phyloP scores from a whole-genome alignment of 2,113 vertebrate genomes.

The Odocoileus virginianus region DNA sequence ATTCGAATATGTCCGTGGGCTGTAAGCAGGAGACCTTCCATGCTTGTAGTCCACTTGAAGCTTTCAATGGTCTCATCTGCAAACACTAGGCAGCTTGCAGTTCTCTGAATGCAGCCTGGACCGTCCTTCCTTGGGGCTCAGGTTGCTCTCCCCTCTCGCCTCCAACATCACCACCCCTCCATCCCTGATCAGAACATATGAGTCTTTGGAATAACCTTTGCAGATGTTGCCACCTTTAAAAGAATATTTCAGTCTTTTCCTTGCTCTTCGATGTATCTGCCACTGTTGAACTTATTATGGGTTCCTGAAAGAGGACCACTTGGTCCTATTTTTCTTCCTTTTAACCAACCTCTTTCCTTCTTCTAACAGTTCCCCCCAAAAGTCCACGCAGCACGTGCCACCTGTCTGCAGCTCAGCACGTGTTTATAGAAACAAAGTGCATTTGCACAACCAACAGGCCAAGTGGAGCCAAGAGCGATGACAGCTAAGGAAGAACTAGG shows the following conservation, averaged over 20 bases:
- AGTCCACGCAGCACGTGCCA: not conserved
- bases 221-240: not conserved
- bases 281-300: not conserved
- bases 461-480: not conserved
- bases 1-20: not conserved
- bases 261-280: not conserved
- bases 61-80: rapidly evolving
- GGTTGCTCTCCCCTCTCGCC: not conserved
- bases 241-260: not conserved
- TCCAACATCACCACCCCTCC: not conserved
- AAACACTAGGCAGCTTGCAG: no score
- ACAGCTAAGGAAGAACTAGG: slow-evolving; percentile 43
- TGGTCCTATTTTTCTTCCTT: not conserved
- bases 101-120: not conserved
- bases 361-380: not conserved
- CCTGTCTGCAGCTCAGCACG: not conserved
- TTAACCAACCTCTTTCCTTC: not conserved
- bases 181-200: not conserved
- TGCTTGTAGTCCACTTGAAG: not conserved
- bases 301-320: not conserved
- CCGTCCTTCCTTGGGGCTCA: not conserved
- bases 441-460: not conserved
- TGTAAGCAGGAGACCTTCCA: not conserved
- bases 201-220: not conserved
- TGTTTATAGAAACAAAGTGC: not conserved